Evolutionary conservation across 1,140 invertebrate genomes (phyloP), one percentile per base, ranked within the genome.

Genomic region (Drosophila novamexicana): DNA sequence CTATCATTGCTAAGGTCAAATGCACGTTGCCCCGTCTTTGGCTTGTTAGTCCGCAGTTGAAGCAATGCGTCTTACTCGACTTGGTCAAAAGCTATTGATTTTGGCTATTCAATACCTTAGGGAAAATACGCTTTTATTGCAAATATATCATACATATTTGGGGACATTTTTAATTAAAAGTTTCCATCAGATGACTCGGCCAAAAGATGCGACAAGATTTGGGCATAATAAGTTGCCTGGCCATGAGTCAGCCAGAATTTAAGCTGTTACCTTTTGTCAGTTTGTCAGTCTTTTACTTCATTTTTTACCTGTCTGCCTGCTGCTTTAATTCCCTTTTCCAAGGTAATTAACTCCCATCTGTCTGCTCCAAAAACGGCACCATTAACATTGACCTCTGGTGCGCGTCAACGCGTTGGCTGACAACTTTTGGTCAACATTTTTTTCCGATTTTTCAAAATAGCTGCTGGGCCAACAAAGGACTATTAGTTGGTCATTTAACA

Each of bases 151-250:
- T 32, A 65, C 9, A 56, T 62, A n/a, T 70, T 72, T 68, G 42
- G 29, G 54, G 45, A 64, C 69, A 77, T 50, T 68, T 75, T 71
- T 73, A 79, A 74, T 77, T 77, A 79, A 77, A 80, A 78, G 39
- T 77, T 77, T 63, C 16, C n/a, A 47, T 39, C 36, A 10, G 44
- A 63, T 72, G 73, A 64, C 39, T 45, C 40, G 68, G n/a, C 61
- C 9, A 54, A 73, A 76, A 72, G 54, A 49, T 49, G 39, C 12
- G 7, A 37, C 22, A 54, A 62, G 29, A 66, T 44, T 56, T 7
- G 6, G 18, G 8, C 42, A 54, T 65, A 45, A 49, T 72, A 50
- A 50, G 18, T 47, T 39, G 32, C 18, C 34, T 9, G 59, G 42
- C 34, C 68, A 72, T 76, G 44, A 65, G 49, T 42, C 50, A 54